phyloP scores from a whole-genome alignment of 2,797 vertebrate species.

The Okamejei kenojei region DNA sequence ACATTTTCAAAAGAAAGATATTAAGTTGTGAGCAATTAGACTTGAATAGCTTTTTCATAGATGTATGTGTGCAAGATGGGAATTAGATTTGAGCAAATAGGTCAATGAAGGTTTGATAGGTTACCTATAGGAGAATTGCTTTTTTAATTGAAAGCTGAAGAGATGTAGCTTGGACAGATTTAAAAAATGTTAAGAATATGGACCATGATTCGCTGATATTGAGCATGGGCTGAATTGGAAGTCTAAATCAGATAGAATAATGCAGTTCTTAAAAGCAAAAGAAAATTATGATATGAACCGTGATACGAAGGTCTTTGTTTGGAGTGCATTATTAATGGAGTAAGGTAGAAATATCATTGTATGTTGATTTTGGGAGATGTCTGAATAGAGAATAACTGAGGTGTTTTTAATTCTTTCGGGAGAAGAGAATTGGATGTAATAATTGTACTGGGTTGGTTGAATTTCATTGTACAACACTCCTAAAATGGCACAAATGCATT shows the following conservation, averaged over 20 bases:
- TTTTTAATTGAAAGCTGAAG: slow-evolving; percentile 18
- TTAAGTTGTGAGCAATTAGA: not conserved
- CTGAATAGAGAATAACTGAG: not conserved
- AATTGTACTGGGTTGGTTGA: not conserved
- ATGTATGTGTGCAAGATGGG: not conserved
- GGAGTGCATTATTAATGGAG: not conserved
- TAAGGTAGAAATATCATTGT: not conserved
- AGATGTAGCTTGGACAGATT: not conserved
- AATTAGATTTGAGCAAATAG: not conserved
- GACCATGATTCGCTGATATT: no score
- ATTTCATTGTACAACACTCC: not conserved
- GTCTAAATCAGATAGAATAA: not conserved
- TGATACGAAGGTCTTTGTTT: not conserved
- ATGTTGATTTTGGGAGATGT: not conserved
- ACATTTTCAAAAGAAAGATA: not conserved
- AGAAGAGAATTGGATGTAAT: not conserved
- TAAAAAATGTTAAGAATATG: not conserved
- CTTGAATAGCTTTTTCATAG: not conserved
- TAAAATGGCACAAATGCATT: not conserved
- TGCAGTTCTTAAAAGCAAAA: not conserved
- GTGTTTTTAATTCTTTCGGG: not conserved
- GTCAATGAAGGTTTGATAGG: not conserved
- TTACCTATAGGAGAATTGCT: not conserved
- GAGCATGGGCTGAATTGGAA: not conserved
- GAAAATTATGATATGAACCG: not conserved